Evolutionary conservation across 2,888 invertebrate genomes (phyloP).

Genomic region (Heteromurus nitidus): DNA sequence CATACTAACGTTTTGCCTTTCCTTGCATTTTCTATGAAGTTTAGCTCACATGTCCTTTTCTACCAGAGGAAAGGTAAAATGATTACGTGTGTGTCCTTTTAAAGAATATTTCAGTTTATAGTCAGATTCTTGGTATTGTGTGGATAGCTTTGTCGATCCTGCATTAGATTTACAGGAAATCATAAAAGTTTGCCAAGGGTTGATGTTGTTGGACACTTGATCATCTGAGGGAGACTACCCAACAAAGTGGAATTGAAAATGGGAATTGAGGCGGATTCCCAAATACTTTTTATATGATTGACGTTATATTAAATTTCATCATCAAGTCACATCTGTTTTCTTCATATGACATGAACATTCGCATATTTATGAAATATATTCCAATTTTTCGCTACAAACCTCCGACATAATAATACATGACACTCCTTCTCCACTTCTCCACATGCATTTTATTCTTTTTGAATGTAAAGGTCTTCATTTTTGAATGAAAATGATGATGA

Average conservation of each 20-base stretch:
- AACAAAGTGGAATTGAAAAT: constrained; percentile 2
- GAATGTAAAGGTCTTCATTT: constrained; percentile 8
- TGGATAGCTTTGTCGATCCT: neutral
- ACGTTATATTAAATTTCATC: constrained; percentile 32
- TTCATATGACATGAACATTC: neutral
- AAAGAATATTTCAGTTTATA: neutral
- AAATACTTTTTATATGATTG: constrained; percentile 36
- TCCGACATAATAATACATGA: neutral
- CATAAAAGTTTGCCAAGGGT: neutral
- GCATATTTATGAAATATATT: too few species aligned
- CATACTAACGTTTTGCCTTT: too few species aligned
- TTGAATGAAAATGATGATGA: neutral
- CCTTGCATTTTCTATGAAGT: neutral
- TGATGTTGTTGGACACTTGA: neutral
- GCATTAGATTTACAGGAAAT: constrained; percentile 16
- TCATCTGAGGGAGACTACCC: constrained; percentile 6
- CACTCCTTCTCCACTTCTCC: neutral
- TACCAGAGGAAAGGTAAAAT: neutral
- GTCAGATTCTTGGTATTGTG: neutral
- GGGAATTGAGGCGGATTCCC: constrained; percentile 23
- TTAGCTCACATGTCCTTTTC: neutral
- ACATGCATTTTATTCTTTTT: neutral
- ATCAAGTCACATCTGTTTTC: constrained; percentile 15
- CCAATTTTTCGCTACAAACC: neutral
- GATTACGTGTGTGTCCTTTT: neutral